Evolutionary conservation across 2,888 invertebrate species (phyloP).

Genomic region (Sepioteuthis lessoniana): DNA sequence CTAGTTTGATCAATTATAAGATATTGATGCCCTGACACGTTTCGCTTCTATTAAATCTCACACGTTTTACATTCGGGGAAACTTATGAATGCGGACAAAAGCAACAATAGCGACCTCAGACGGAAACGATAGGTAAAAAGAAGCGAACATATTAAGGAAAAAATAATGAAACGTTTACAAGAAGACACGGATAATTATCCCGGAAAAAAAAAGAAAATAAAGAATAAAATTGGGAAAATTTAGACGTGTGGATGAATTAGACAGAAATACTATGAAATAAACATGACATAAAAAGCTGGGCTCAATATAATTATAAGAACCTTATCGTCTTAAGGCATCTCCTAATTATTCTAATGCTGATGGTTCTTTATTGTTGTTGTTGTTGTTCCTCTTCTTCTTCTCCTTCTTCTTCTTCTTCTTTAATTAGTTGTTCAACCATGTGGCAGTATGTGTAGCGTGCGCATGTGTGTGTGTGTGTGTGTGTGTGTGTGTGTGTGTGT

Average conservation of each 20-base stretch:
- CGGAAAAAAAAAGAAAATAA: neutral
- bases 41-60: neutral
- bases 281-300: neutral
- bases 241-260: neutral
- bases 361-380: neutral
- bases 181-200: neutral
- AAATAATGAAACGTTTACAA: neutral
- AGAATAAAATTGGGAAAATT: neutral
- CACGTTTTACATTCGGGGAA: neutral
- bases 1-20: neutral
- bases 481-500: no score
- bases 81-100: neutral
- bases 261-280: neutral
- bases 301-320: neutral
- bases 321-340: neutral
- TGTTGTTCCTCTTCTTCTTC: no score
- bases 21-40: neutral
- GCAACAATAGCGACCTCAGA: neutral
- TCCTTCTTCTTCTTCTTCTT: no score
- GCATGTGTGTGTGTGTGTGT: no score
- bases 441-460: no score
- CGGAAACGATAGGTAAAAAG: neutral
- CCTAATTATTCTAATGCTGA: neutral
- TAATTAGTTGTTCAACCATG: no score
- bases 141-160: neutral